phyloP scores from a whole-genome alignment of 2,797 vertebrate species.

The Spheniscus humboldti region DNA sequence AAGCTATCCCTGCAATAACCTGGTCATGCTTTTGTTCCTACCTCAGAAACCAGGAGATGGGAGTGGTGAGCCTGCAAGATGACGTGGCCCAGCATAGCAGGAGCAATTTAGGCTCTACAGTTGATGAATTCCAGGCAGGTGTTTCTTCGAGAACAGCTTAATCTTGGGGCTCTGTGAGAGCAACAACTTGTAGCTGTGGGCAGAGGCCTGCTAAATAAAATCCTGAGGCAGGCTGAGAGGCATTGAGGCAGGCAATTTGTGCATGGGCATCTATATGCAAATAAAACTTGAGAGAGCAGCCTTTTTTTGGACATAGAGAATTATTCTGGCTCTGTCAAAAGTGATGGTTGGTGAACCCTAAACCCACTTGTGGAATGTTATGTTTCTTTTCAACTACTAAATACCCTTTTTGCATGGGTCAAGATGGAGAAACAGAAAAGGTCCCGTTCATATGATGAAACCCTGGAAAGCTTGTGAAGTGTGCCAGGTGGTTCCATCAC shows the following conservation, averaged over 20 bases:
- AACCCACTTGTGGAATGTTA: neutral
- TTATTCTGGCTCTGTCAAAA: neutral
- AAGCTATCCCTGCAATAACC: neutral
- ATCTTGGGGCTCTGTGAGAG: neutral
- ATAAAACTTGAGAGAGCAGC: neutral
- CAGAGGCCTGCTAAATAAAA: neutral
- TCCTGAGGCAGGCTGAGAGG: neutral
- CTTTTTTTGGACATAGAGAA: neutral
- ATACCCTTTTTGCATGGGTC: neutral
- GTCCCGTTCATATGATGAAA: neutral
- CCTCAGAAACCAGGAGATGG: neutral
- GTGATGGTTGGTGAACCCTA: neutral
- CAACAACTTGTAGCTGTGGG: neutral
- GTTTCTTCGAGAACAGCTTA: neutral
- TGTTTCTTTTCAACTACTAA: neutral
- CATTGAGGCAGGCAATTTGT: neutral
- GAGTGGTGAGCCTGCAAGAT: neutral
- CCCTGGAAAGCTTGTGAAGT: neutral
- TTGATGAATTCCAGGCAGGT: neutral
- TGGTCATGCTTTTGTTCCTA: neutral
- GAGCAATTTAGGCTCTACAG: neutral
- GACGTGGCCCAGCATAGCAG: accelerated
- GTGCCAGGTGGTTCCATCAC: neutral
- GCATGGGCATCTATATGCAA: neutral
- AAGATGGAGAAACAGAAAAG: neutral